Base-by-base conservation (phyloP, 2,113 vertebrate species). In the Archilochus colubris region DNA sequence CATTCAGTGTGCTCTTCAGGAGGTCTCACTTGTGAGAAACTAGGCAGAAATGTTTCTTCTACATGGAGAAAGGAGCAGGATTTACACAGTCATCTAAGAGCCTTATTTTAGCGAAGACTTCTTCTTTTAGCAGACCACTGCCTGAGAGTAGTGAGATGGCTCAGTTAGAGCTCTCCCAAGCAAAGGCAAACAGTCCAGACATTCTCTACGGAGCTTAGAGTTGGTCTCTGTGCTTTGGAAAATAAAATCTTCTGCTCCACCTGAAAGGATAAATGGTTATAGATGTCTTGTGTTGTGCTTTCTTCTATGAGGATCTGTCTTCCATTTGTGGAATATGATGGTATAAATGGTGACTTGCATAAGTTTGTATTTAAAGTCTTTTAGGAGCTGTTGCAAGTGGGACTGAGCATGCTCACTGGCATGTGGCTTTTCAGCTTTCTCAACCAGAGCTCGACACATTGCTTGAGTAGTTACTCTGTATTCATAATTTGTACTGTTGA, bases 1-100 rank as follows among this genome's bases (percentile, higher is more conserved):
- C 94, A 74, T 38, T 96, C 88, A 63, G 94, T 95, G 31, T 69
- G 82, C 58, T 95, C 97, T 85, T 97, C 94, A 64, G 95, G 93
- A 50, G 97, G 89, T 90, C 94, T 97, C 19, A 95, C 36, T 48
- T 97, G 95, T 90, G 96, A 85, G 48, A 97, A 93, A 64, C 48
- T 62, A 36, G 97, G 88, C 51, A 96, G 85, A 77, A 97, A 98
- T 55, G 64, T 96, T 96, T 97, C 94, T 46, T 46, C 94, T 97
- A 9, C 21, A 50, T 79, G 70, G 61, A 75, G 33, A 43, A 86
- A 58, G 61, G 27, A 94, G 44, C 43, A 94, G 69, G 69, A 54
- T 93, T 85, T 93, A 57, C 25, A 16, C 24, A 66, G 25, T 50
- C 28, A 30, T 64, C 27, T 38, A n/a, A 57, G 36, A 38, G 15